These are phyloP conservation scores for Enoplolaimus lenunculus DNA, from an alignment of 2,888 invertebrate species.

Conservation along the genomic window DNA sequence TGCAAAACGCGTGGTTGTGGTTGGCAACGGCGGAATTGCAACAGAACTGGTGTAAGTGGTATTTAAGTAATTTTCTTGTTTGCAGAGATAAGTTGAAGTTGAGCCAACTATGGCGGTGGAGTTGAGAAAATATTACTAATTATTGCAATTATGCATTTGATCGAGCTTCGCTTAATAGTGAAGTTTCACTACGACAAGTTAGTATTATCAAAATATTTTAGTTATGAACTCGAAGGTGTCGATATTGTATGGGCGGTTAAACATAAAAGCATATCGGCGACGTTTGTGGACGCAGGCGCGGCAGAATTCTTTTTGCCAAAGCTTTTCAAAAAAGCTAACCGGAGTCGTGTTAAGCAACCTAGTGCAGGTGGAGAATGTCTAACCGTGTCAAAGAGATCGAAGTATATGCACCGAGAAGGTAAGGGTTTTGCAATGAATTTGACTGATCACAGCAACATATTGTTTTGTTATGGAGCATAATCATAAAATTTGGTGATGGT, in stretches of 20 bases:
- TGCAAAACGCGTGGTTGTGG: conserved; percentile 60
- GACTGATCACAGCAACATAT: no score
- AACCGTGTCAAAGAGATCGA: conserved; percentile 49
- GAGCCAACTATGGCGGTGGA: no score
- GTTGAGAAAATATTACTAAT: no score
- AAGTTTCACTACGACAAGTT: no score
- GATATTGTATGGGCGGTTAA: conserved; percentile 84
- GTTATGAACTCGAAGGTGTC: conserved; percentile 64
- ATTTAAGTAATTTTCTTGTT: no score
- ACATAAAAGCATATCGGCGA: conserved; percentile 76
- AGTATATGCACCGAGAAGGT: conserved; percentile 46
- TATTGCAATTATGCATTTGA: no score
- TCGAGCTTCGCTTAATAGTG: no score
- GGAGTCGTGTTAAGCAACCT: conserved; percentile 15
- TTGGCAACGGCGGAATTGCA: conserved; percentile 97
- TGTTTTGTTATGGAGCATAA: no score
- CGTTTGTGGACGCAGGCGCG: conserved; percentile 88
- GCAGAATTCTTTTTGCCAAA: conserved; percentile 67
- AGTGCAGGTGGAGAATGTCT: conserved; percentile 26
- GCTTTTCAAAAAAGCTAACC: conserved; percentile 24
- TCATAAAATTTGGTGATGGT: no score
- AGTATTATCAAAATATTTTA: no score
- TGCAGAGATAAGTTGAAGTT: no score
- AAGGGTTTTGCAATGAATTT: no score
- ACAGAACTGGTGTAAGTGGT: conserved; percentile 62